These are phyloP conservation scores for Semicossyphus pulcher DNA, from an alignment of 2,113 vertebrate species.

Conservation along the genomic window DNA sequence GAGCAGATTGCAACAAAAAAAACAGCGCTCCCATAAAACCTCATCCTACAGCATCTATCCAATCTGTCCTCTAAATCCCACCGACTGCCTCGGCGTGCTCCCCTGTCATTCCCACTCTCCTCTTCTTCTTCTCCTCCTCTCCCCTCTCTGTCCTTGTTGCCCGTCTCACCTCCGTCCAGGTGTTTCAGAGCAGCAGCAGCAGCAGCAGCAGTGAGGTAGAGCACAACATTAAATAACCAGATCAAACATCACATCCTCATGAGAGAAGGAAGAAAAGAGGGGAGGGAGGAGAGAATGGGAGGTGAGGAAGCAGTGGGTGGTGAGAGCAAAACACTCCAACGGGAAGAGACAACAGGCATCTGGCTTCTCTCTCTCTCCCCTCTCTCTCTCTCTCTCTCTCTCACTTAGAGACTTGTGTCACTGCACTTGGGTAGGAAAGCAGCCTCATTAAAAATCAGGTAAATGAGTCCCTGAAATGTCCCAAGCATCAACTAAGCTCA, in stretches of 20 bases:
- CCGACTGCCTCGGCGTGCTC: neutral
- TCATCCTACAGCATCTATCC: conserved; percentile 39
- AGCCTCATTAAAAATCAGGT: neutral
- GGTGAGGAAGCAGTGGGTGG: conserved; percentile 45
- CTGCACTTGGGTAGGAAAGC: neutral
- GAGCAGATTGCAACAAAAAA: conserved; percentile 32
- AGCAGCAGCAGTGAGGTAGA: conserved; percentile 16
- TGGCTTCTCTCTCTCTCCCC: neutral
- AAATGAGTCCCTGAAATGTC: neutral
- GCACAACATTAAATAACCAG: conserved; percentile 41
- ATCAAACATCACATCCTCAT: conserved; percentile 58
- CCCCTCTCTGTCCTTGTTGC: neutral
- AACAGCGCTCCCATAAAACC: conserved; percentile 28
- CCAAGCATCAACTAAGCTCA: neutral
- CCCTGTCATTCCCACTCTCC: conserved; percentile 20
- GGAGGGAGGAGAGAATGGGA: conserved; percentile 37
- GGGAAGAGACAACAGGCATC: conserved; percentile 33
- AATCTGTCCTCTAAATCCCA: conserved; percentile 34
- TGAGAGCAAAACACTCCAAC: conserved; percentile 26
- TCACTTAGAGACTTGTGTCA: conserved; percentile 6
- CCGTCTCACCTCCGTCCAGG: conserved; percentile 44
- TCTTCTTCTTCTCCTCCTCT: neutral
- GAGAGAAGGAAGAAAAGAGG: conserved; percentile 33
- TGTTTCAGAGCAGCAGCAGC: conserved; percentile 29
- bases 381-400: neutral